Evolutionary conservation across 92 coral and sea anemone genomes (phyloP).

Genomic region (Phenganax marumi): DNA sequence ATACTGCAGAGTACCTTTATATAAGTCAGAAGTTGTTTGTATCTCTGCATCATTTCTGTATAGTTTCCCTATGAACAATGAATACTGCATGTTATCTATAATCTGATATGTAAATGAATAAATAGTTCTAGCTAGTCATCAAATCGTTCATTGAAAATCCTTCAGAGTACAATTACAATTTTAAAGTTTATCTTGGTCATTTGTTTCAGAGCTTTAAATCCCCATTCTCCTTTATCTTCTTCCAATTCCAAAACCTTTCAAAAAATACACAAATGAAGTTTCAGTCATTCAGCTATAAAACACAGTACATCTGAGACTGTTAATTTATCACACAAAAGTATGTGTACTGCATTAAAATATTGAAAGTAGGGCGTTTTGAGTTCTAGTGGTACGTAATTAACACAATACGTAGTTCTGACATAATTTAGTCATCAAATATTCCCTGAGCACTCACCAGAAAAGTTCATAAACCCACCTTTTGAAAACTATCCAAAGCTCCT

Average conservation of each 20-base stretch:
- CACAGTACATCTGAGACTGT: neutral
- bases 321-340: too few relatives aligned
- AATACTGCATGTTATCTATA: too few relatives aligned
- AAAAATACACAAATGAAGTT: neutral
- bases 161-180: slow-evolving; percentile 49
- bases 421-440: too few relatives aligned
- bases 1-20: slow-evolving; percentile 60
- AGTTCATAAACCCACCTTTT: slow-evolving; percentile 57
- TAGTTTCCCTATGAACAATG: slow-evolving; percentile 55
- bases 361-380: too few relatives aligned
- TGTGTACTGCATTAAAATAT: too few relatives aligned
- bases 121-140: neutral
- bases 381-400: too few relatives aligned
- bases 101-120: too few relatives aligned
- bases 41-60: slow-evolving; percentile 93
- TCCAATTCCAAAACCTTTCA: slow-evolving; percentile 82
- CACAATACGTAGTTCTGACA: too few relatives aligned
- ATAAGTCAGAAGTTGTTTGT: slow-evolving; percentile 87
- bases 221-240: slow-evolving; percentile 97
- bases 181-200: slow-evolving; percentile 96
- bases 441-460: neutral
- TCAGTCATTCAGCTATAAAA: neutral
- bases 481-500: slow-evolving; percentile 84
- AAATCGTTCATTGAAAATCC: neutral
- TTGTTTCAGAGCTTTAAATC: slow-evolving; percentile 94